Conservation (phyloP, 2,888 invertebrate species). For the Sphecodes monilicornis region DNA sequence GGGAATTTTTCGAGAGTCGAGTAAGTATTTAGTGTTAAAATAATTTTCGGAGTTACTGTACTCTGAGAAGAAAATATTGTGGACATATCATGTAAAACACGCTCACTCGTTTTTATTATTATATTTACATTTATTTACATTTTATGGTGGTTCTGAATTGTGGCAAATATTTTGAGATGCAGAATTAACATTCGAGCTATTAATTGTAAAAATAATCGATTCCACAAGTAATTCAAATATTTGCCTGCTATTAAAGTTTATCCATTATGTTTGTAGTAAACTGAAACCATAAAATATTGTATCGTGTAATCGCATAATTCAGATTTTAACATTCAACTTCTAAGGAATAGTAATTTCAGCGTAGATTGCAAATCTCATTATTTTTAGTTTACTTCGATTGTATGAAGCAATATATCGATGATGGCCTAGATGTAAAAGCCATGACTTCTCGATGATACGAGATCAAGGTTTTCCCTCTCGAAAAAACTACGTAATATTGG, state of each 20-base stretch:
- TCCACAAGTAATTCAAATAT: not conserved
- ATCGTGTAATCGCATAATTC: not conserved
- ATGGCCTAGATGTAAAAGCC: not conserved
- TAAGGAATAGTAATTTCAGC: not conserved
- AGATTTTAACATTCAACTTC: not conserved
- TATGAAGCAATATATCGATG: conserved; percentile 8
- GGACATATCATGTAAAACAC: too few species aligned
- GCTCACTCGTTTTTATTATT: too few species aligned
- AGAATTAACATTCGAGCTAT: not conserved
- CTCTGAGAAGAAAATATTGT: too few species aligned
- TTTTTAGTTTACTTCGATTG: not conserved
- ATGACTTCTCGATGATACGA: conserved; percentile 4
- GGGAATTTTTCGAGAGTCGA: too few species aligned
- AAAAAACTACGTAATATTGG: not conserved
- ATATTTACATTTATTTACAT: not conserved
- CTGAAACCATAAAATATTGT: too few species aligned
- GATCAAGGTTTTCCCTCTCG: conserved; percentile 17
- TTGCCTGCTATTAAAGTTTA: not conserved
- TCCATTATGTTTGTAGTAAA: not conserved
- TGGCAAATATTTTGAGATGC: not conserved
- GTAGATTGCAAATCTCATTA: not conserved
- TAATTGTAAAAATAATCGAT: not conserved
- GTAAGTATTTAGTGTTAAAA: too few species aligned
- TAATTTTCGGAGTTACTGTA: too few species aligned
- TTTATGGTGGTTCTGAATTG: too few species aligned